These are phyloP conservation scores for Phasianus colchicus DNA, from an alignment of 2,113 vertebrate genomes.

Conservation along the genomic window DNA sequence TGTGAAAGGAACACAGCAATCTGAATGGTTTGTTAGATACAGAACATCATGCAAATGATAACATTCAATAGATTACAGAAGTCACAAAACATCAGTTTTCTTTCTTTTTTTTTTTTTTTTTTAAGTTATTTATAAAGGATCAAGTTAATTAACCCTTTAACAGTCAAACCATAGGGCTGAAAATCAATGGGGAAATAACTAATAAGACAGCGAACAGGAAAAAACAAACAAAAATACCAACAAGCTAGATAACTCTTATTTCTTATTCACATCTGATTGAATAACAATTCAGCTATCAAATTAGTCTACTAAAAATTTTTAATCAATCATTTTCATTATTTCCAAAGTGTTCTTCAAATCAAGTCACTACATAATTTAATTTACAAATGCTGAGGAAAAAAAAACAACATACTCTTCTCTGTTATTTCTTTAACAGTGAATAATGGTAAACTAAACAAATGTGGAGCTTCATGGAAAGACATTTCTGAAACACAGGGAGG, in stretches of 20 bases:
- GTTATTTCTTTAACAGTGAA: constrained; percentile 40
- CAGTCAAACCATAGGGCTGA: constrained; percentile 74
- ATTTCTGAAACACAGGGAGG: constrained; percentile 37
- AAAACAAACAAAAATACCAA: not conserved
- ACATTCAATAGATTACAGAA: constrained; percentile 77
- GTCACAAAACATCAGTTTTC: constrained; percentile 64
- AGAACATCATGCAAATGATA: constrained; percentile 78
- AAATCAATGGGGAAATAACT: constrained; percentile 48
- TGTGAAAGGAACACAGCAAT: constrained; percentile 73
- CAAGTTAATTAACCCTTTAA: constrained; percentile 68
- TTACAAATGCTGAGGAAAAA: constrained; percentile 13
- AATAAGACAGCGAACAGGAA: constrained; percentile 45
- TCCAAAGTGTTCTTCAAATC: constrained; percentile 29
- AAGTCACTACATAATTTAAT: not conserved
- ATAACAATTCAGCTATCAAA: constrained; percentile 13
- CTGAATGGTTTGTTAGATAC: constrained; percentile 61
- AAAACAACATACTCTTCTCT: not conserved
- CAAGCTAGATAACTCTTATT: constrained; percentile 61
- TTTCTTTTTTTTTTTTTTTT: not conserved
- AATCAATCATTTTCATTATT: not conserved
- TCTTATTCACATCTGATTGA: constrained; percentile 28
- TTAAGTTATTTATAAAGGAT: constrained; percentile 62
- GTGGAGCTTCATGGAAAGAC: not conserved
- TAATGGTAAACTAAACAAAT: constrained; percentile 35
- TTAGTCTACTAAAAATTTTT: not conserved